Base-by-base conservation (phyloP, 2,113 vertebrate species). In the Phycodurus eques region DNA sequence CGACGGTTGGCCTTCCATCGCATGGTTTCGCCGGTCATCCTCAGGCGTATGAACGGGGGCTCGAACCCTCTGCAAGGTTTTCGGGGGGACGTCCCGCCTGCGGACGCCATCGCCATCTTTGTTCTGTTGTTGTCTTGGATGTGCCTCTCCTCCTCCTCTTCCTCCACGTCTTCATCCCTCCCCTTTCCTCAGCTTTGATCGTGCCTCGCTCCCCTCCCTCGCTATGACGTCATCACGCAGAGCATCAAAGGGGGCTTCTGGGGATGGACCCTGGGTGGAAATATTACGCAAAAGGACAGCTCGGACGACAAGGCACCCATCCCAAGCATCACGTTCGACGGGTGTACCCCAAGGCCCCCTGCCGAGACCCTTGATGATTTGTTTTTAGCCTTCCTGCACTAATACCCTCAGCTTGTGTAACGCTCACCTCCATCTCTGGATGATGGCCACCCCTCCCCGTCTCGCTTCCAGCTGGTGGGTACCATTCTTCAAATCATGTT, bases 41-140 rank as follows among this genome's bases (percentile, higher is more conserved):
- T 8, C 76, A 56, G 62, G 70, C 76, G 82, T 76, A 70, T 71
- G 77, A 81, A 85, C 76, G 65, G 80, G 72, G 66, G 83, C 78
- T 15, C 14, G 31, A 17, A 61, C 59, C 14, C 14, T 35, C 15
- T 31, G 31, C 14, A 14, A 61, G 59, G 59, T 61, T 61, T 61
- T 35, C 31, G 59, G 56, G 31, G 59, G 78, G 87, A 87, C 86
- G 84, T 91, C 90, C 90, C 88, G 67, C 66, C 56, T 14, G 83
- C 74, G 81, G 80, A 71, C 83, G 84, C 80, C 31, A 85, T 88
- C 87, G 88, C 90, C 90, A 90, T 92, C 89, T 92, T 91, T 90
- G 89, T 90, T 86, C 86, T 83, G 90, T 90, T 89, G 89, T 91
- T 90, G 90, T 91, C 89, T 90, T 88, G 87, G 87, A 82, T 90